Evolutionary conservation across 2,888 invertebrate species (phyloP).

Genomic region (Boloria euphrosyne): DNA sequence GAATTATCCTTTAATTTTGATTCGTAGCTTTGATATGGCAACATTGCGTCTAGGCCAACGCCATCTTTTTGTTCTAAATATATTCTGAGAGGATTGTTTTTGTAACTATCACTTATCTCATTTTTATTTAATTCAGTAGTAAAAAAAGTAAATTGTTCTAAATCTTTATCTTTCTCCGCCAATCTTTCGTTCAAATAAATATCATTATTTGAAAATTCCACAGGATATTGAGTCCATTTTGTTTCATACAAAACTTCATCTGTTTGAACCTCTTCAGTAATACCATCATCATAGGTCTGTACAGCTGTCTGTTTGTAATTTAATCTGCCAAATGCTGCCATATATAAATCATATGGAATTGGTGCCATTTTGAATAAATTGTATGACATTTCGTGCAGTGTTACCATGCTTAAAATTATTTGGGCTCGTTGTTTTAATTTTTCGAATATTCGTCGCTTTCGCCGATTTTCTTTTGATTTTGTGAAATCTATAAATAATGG

Average conservation of each 20-base stretch:
- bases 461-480: slow-evolving; percentile 64
- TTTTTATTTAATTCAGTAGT: slow-evolving; percentile 41
- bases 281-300: slow-evolving; percentile 74
- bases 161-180: slow-evolving; percentile 45
- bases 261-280: slow-evolving; percentile 67
- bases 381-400: slow-evolving; percentile 72
- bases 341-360: slow-evolving; percentile 73
- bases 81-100: slow-evolving; percentile 61
- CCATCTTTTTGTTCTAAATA: slow-evolving; percentile 75
- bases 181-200: slow-evolving; percentile 48
- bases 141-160: slow-evolving; percentile 52
- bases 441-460: slow-evolving; percentile 57
- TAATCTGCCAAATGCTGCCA: slow-evolving; percentile 69
- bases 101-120: slow-evolving; percentile 52
- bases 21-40: slow-evolving; percentile 63
- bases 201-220: slow-evolving; percentile 64
- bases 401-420: slow-evolving; percentile 70
- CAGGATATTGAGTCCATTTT: slow-evolving; percentile 75
- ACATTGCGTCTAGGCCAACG: slow-evolving; percentile 59
- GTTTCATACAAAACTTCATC: slow-evolving; percentile 56
- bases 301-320: slow-evolving; percentile 68
- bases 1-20: slow-evolving; percentile 58
- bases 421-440: slow-evolving; percentile 62
- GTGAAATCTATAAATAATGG: slow-evolving; percentile 69
- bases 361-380: slow-evolving; percentile 75